These are phyloP conservation scores for Dipus sagitta DNA, from an alignment of 2,797 vertebrate genomes.

Conservation along the genomic window DNA sequence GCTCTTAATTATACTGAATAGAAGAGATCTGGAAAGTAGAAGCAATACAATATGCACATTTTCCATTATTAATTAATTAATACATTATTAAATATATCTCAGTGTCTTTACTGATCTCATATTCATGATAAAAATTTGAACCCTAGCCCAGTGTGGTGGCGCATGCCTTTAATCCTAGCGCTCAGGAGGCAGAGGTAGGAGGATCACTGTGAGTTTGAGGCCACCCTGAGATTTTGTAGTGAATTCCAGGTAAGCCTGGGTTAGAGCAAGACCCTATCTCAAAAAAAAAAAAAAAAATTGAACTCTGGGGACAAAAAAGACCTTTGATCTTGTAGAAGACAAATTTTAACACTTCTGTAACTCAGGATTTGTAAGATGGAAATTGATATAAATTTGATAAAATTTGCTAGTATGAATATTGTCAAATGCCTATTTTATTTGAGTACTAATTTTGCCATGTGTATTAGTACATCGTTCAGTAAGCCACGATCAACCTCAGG, in stretches of 20 bases:
- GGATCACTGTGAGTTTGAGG: too few species aligned
- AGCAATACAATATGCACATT: not conserved
- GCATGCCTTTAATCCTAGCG: too few species aligned
- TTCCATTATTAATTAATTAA: not conserved
- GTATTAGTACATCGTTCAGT: not conserved
- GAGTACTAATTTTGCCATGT: not conserved
- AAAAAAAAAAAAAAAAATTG: not conserved
- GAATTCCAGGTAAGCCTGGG: too few species aligned
- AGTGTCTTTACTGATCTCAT: slow-evolving; percentile 14
- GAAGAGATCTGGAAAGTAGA: slow-evolving; percentile 39
- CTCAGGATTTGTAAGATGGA: not conserved
- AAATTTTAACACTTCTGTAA: not conserved
- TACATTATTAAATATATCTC: not conserved
- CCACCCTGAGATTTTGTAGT: too few species aligned
- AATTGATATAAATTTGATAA: slow-evolving; percentile 18
- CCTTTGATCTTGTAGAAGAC: not conserved
- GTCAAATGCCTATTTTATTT: not conserved
- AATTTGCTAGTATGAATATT: not conserved
- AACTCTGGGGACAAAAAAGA: not conserved
- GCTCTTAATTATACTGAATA: not conserved
- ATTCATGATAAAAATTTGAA: slow-evolving; percentile 19
- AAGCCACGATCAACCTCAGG: not conserved
- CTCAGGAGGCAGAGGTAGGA: too few species aligned
- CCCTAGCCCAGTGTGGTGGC: not conserved
- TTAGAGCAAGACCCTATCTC: too few species aligned